Evolutionary conservation across 2,113 vertebrate species (phyloP).

Genomic region (Cyprinus carpio): DNA sequence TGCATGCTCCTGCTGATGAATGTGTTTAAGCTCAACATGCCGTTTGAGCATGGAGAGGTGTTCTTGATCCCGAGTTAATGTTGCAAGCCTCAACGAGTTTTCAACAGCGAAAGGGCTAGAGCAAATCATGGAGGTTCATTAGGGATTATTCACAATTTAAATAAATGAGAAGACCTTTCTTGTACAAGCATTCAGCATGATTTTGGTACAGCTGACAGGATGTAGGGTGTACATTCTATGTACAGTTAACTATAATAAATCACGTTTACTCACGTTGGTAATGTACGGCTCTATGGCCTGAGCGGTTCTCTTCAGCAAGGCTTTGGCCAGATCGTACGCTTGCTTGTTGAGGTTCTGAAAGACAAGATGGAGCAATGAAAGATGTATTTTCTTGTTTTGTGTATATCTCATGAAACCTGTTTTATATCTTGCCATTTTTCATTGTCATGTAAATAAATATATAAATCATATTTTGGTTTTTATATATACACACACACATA

Average conservation of each 20-base stretch:
- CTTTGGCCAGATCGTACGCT: constrained; percentile 97
- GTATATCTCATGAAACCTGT: neutral
- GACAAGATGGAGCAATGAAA: neutral
- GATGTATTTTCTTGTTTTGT: neutral
- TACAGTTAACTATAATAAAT: neutral
- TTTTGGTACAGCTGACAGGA: neutral
- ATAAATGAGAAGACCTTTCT: constrained; percentile 10
- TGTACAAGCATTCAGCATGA: neutral
- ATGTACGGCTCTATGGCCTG: constrained; percentile 98
- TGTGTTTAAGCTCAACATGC: constrained; percentile 36
- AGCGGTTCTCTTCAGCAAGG: constrained; percentile 95
- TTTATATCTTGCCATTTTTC: neutral
- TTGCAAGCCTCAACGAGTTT: neutral
- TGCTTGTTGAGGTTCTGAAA: constrained; percentile 97
- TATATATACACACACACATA: too few species aligned
- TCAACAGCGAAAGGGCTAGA: neutral
- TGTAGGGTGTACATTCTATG: neutral
- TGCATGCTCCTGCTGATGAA: constrained; percentile 54
- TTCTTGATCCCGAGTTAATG: neutral
- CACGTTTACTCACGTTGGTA: constrained; percentile 87
- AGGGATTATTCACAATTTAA: constrained; percentile 36
- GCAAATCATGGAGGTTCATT: constrained; percentile 23
- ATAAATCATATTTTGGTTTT: neutral
- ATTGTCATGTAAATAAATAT: neutral
- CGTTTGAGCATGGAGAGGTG: neutral